Evolutionary conservation across 2,797 vertebrate genomes (phyloP).

Genomic region (Xenentodon cancila): DNA sequence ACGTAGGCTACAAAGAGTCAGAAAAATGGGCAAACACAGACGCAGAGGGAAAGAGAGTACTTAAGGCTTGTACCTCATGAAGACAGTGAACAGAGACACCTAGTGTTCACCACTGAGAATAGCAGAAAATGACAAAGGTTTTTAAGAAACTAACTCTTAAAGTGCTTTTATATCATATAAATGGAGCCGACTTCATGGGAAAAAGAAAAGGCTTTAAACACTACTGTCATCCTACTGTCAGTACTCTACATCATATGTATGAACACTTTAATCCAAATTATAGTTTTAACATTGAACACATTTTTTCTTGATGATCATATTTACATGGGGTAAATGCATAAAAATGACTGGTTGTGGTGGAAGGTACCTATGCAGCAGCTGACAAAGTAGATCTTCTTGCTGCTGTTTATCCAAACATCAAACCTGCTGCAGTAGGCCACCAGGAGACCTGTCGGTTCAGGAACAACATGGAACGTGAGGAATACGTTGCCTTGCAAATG

Average conservation of each 20-base stretch:
- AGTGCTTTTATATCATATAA: neutral
- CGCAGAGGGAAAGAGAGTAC: no score
- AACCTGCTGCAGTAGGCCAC: slow-evolving; percentile 96
- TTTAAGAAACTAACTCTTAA: neutral
- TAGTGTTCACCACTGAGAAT: neutral
- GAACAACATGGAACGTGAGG: slow-evolving; percentile 1
- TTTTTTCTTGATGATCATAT: no score
- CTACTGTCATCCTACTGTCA: no score
- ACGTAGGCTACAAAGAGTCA: slow-evolving; percentile 88
- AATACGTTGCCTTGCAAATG: no score
- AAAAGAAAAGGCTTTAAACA: neutral
- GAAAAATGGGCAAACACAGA: slow-evolving; percentile 32
- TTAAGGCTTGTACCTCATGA: neutral
- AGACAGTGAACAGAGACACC: slow-evolving; percentile 1
- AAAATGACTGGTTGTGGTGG: neutral
- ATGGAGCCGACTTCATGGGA: neutral
- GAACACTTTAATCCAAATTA: no score
- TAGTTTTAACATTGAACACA: no score
- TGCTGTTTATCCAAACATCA: slow-evolving; percentile 88
- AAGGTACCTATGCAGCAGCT: slow-evolving; percentile 88
- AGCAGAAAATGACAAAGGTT: neutral
- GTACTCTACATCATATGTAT: no score
- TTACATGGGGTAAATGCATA: neutral
- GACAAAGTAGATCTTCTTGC: slow-evolving; percentile 88
- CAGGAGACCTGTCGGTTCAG: slow-evolving; percentile 85